These are phyloP conservation scores for Rhipidura dahli DNA, from an alignment of 2,113 vertebrate species.

Conservation along the genomic window DNA sequence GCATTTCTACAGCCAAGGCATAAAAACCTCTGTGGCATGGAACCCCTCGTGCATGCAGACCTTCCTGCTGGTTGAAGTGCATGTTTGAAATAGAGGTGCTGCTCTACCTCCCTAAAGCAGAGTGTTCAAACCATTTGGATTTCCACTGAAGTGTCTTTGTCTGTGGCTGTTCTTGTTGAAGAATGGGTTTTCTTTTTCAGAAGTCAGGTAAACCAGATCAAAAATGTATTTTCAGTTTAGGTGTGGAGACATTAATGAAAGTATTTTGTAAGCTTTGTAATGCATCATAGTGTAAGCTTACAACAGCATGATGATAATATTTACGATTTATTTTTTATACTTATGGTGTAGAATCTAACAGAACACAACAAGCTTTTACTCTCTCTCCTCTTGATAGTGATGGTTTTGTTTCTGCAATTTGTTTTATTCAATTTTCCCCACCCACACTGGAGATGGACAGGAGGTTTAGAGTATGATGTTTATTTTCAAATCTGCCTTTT, in stretches of 20 bases:
- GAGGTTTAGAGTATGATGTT: not conserved
- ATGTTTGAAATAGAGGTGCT: conserved; percentile 42
- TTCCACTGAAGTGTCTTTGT: not conserved
- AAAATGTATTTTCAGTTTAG: conserved; percentile 2
- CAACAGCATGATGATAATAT: not conserved
- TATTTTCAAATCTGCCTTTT: not conserved
- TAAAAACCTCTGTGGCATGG: conserved; percentile 28
- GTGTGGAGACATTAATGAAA: not conserved
- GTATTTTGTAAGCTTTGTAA: not conserved
- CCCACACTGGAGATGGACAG: not conserved
- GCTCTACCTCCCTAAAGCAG: not conserved
- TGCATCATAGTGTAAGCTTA: not conserved
- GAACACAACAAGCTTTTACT: not conserved
- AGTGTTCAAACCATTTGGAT: not conserved
- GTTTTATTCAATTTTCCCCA: not conserved
- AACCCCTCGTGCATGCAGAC: not conserved
- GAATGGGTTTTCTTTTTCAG: not conserved
- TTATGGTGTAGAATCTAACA: not conserved
- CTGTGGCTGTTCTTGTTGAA: not conserved
- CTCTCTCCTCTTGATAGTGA: not conserved
- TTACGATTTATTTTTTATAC: not conserved
- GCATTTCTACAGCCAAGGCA: not conserved
- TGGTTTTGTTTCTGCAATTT: not conserved
- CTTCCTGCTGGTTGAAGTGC: conserved; percentile 40
- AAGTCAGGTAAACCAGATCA: conserved; percentile 6